Base-by-base conservation (phyloP, 2,797 vertebrate genomes). In the Acipenser ruthenus region DNA sequence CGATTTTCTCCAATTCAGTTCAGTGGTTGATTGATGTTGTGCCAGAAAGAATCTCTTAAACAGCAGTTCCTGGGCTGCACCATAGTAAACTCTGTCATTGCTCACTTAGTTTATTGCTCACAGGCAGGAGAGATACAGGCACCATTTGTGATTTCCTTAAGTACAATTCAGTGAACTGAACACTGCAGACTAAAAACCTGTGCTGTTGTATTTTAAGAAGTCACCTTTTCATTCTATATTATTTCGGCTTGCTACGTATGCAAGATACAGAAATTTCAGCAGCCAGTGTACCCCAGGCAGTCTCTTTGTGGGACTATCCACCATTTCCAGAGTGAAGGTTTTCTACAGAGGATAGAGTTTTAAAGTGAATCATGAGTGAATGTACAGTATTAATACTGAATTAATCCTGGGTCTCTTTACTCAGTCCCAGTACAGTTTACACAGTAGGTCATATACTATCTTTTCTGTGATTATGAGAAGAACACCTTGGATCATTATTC, bases 1-100 rank as follows among this genome's bases (percentile, higher is more conserved):
- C 18, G 50, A 65, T 82, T 78, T 76, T 72, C 64, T 78, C 67
- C 73, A 75, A 80, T 80, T 74, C 71, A 77, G 70, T 80, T 82
- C 73, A 65, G 70, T n/a, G n/a, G 71, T 75, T 74, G 73, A 80
- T 80, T 74, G 76, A 77, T 74, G 73, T 75, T 55, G 61, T 59
- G 60, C 71, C 72, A 77, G 60, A 65, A 48, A 15, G 55, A 59
- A 59, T 8, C 63, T n/a, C 7, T 49, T n/a, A 63, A 63, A 63
- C 47, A 63, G 7, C 62, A 49, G 48, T 50, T 79, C 78, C 15
- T 18, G 49, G 6, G 4, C 15, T 47, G 10, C 75, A 75, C 63
- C 50, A 52, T 12, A 61, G 62, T 62, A 72, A 73, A 58, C 15
- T 1, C 55, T 58, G 55, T 58, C 55, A 58, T 11, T 58, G 55